These are phyloP conservation scores for Ridgeia piscesae DNA, from an alignment of 1,140 invertebrate species.

Conservation along the genomic window DNA sequence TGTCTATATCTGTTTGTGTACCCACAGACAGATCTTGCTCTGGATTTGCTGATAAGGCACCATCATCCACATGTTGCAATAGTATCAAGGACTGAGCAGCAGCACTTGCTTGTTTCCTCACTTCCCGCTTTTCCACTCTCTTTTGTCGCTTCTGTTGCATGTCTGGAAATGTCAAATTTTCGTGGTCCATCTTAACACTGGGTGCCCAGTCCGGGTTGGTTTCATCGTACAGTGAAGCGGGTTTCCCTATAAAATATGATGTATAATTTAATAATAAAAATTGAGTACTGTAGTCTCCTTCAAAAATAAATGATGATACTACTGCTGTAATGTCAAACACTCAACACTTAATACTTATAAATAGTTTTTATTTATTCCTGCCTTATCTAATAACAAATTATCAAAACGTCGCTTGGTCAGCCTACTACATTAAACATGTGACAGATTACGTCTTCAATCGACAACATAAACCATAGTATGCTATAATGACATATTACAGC, in stretches of 20 bases:
- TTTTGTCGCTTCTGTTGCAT: not conserved
- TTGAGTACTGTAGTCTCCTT: not conserved
- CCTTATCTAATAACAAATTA: no score
- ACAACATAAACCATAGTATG: no score
- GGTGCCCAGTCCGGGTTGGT: not conserved
- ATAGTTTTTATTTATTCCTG: no score
- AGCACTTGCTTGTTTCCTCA: conserved; percentile 8
- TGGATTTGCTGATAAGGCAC: not conserved
- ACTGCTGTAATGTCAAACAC: no score
- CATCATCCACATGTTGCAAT: not conserved
- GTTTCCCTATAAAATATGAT: conserved; percentile 10
- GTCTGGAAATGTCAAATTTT: not conserved
- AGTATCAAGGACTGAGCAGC: not conserved
- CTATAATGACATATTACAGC: no score
- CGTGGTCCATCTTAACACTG: not conserved
- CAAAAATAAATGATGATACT: no score
- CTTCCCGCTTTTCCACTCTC: not conserved
- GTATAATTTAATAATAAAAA: not conserved
- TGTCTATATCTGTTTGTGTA: not conserved
- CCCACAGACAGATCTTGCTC: conserved; percentile 11
- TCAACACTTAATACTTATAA: no score
- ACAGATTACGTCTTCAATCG: no score
- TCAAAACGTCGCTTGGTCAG: no score
- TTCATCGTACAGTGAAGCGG: not conserved
- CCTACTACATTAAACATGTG: no score